Percentiles rank a stretch among this genome's conserved stretches.
Evolutionary conservation across 2,888 invertebrate species (phyloP).

Genomic region (Lycophotia porphyrea): DNA sequence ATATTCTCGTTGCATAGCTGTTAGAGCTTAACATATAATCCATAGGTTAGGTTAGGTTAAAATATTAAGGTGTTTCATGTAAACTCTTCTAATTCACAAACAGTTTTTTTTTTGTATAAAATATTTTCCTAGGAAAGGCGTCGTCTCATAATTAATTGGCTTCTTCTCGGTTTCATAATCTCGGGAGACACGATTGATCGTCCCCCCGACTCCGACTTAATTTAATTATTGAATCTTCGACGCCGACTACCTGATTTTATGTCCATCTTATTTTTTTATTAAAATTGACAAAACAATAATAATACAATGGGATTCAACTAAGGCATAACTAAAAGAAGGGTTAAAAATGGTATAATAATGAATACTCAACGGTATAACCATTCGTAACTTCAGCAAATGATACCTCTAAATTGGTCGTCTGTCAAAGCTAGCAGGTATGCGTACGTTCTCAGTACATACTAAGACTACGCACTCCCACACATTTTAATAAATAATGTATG

Average conservation of each 20-base stretch:
- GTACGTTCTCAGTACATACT: not conserved
- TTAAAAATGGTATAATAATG: too few relatives aligned
- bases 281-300: slow-evolving; percentile 20
- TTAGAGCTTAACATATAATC: not conserved
- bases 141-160: slow-evolving; percentile 81
- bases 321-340: too few relatives aligned
- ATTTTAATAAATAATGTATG: not conserved
- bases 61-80: not conserved
- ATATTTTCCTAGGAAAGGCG: slow-evolving; percentile 62
- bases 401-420: not conserved
- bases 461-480: not conserved
- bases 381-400: not conserved
- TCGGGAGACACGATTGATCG: slow-evolving; percentile 79
- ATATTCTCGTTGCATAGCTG: too few relatives aligned
- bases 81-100: not conserved
- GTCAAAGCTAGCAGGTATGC: not conserved
- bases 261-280: slow-evolving; percentile 37
- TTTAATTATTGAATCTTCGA: slow-evolving; percentile 72
- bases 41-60: not conserved
- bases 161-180: slow-evolving; percentile 78
- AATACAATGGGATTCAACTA: not conserved
- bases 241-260: slow-evolving; percentile 46
- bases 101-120: not conserved
- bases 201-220: slow-evolving; percentile 73
- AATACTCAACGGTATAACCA: too few relatives aligned